A percentile compares a stretch with the other conserved stretches of the same genome.
Conservation (phyloP, 1,140 invertebrate genomes). For the Metaphire vulgaris region DNA sequence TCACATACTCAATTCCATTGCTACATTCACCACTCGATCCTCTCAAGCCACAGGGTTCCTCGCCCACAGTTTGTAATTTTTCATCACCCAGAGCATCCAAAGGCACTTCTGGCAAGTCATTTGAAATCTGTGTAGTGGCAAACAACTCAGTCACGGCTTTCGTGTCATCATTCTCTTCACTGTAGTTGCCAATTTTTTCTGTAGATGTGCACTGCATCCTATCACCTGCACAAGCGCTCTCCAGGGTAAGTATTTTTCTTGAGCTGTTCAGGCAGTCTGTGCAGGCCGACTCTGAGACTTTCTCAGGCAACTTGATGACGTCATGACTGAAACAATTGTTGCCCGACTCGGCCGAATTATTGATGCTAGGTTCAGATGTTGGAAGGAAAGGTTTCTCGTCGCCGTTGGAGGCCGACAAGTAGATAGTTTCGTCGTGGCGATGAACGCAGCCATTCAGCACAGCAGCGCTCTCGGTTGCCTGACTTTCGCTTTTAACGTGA, state of each 20-base stretch:
- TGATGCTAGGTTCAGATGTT: not conserved
- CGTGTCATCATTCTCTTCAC: not conserved
- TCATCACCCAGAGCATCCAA: not conserved
- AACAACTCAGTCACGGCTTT: not conserved
- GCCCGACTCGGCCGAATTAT: not conserved
- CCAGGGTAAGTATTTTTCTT: too few relatives aligned
- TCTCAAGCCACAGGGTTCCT: not conserved
- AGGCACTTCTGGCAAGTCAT: not conserved
- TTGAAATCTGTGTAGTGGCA: not conserved
- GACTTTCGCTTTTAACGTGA: not conserved
- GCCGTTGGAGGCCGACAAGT: not conserved
- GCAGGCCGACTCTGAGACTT: not conserved
- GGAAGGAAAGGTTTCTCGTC: not conserved
- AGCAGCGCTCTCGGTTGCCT: not conserved
- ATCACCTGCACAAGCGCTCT: too few relatives aligned
- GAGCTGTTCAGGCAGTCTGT: not conserved
- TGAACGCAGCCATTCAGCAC: not conserved
- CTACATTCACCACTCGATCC: not conserved
- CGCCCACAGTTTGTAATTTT: not conserved
- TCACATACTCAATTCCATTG: conserved; percentile 58
- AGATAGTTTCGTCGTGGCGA: not conserved
- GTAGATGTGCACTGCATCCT: not conserved
- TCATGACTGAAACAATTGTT: not conserved
- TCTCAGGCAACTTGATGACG: not conserved
- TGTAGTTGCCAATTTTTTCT: not conserved